Percentiles rank a stretch among this genome's conserved stretches.
Conservation (phyloP, 30 jellyfish, hydroid and myxozoan genomes). For the Aurelia coerulea region DNA sequence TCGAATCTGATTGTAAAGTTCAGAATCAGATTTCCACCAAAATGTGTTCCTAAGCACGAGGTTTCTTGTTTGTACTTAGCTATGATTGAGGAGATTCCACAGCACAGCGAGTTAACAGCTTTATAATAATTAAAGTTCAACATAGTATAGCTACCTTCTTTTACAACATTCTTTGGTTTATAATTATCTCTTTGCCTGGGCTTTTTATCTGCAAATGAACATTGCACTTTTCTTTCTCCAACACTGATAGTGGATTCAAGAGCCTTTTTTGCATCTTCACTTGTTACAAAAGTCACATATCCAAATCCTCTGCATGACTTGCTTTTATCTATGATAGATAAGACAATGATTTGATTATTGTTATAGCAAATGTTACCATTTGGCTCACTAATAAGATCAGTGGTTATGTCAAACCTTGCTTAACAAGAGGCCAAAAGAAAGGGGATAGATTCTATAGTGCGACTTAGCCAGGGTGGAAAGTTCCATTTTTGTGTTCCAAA, state of each 20-base stretch:
- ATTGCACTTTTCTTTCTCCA: constrained; percentile 54
- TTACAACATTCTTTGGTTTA: constrained; percentile 11
- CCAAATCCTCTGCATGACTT: constrained; percentile 97
- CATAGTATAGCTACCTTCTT: background rate
- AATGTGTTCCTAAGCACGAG: too few species aligned
- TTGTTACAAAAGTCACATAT: constrained; percentile 85
- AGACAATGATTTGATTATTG: background rate
- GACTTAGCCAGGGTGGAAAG: too few species aligned
- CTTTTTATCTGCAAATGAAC: constrained; percentile 83
- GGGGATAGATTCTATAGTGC: too few species aligned
- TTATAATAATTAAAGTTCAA: too few species aligned
- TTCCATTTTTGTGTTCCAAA: too few species aligned
- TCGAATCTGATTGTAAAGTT: too few species aligned
- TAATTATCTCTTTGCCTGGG: constrained; percentile 69
- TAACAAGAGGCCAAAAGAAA: too few species aligned
- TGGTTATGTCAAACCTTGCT: too few species aligned
- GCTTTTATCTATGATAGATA: constrained; percentile 60
- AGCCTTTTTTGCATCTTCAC: constrained; percentile 95
- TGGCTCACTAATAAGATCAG: background rate
- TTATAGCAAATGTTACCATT: background rate
- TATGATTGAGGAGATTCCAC: too few species aligned
- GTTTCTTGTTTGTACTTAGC: too few species aligned
- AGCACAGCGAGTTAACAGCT: too few species aligned
- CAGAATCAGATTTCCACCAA: too few species aligned
- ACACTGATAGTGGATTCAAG: constrained; percentile 21